phyloP scores from a whole-genome alignment of 2,888 invertebrate genomes.

The Timandra comae region DNA sequence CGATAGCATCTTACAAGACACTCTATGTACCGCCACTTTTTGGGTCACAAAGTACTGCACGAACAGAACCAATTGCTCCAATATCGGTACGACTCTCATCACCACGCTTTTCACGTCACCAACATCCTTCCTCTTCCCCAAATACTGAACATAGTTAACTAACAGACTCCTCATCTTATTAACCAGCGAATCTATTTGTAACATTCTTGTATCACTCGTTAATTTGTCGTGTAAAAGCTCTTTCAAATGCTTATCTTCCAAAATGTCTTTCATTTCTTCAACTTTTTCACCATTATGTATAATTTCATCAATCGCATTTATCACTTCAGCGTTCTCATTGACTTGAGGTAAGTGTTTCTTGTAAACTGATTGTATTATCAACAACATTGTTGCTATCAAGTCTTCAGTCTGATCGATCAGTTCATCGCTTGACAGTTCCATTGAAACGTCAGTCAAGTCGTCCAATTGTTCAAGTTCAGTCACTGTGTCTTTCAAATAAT shows the following conservation, averaged over 20 bases:
- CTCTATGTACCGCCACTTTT: slow-evolving; percentile 85
- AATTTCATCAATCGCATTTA: slow-evolving; percentile 54
- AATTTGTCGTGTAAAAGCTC: slow-evolving; percentile 80
- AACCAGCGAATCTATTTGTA: slow-evolving; percentile 74
- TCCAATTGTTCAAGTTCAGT: slow-evolving; percentile 37
- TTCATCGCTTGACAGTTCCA: slow-evolving; percentile 32
- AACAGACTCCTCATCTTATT: slow-evolving; percentile 56
- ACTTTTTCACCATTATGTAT: slow-evolving; percentile 44
- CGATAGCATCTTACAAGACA: slow-evolving; percentile 88
- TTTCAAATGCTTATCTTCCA: slow-evolving; percentile 81
- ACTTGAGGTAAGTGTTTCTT: slow-evolving; percentile 56
- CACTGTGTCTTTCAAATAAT: slow-evolving; percentile 39
- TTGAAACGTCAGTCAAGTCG: slow-evolving; percentile 29
- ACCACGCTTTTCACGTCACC: slow-evolving; percentile 48
- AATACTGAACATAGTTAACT: slow-evolving; percentile 54
- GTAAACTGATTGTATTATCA: slow-evolving; percentile 53
- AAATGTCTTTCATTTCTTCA: slow-evolving; percentile 66
- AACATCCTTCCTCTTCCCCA: slow-evolving; percentile 34
- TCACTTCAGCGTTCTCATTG: slow-evolving; percentile 41
- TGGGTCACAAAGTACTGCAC: slow-evolving; percentile 88
- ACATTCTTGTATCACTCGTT: slow-evolving; percentile 73
- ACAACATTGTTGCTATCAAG: slow-evolving; percentile 49
- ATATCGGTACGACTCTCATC: slow-evolving; percentile 78
- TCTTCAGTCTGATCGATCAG: slow-evolving; percentile 51
- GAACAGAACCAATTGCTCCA: slow-evolving; percentile 86